Evolutionary conservation across 2,113 vertebrate species (phyloP), one percentile per base, ranked within the genome.

Genomic region (Tor tambroides): DNA sequence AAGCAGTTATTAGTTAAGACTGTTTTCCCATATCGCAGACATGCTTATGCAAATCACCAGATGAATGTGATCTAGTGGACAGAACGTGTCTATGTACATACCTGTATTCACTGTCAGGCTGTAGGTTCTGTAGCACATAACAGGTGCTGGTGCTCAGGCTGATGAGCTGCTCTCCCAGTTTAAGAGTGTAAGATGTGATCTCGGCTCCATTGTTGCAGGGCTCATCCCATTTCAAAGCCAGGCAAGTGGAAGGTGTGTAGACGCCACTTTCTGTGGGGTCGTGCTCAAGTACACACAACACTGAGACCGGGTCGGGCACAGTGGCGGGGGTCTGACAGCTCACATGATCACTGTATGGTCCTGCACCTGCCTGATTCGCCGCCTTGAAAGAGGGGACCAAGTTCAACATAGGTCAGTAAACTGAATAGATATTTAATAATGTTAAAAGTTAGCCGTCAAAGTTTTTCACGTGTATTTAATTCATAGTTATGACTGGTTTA

Each of bases 41-140:
- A n/a, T 77, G n/a, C 74, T 28, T 76, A 43, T 49, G 74, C 17
- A 12, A 35, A 35, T 35, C 10, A 80, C 4, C 10, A 59, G 43
- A 46, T 46, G 2, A 46, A 46, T 46, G 10, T 46, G 43, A 46
- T 46, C 43, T 46, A 2, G 43, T 46, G 11, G 43, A 46, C 43
- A 46, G 43, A 46, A 46, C 11, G 11, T 49, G 21, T 17, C 7
- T 67, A 26, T 74, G 46, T 26, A 26, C 94, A 93, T 94, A 99
- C 98, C 97, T 94, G 95, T 98, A 98, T 0, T 96, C 95, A 77
- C 94, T 98, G 94, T 99, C 97, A 2, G 98, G 98, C 90, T 97
- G 96, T 87, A 99, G 93, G n/a, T 94, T 94, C 1, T 91, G 91
- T 23, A 98, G 82, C 10, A 96, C 9, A 0, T 97, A 94, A 83